These are phyloP conservation scores for Garrulus glandarius DNA, from an alignment of 2,797 vertebrate species.

Conservation along the genomic window DNA sequence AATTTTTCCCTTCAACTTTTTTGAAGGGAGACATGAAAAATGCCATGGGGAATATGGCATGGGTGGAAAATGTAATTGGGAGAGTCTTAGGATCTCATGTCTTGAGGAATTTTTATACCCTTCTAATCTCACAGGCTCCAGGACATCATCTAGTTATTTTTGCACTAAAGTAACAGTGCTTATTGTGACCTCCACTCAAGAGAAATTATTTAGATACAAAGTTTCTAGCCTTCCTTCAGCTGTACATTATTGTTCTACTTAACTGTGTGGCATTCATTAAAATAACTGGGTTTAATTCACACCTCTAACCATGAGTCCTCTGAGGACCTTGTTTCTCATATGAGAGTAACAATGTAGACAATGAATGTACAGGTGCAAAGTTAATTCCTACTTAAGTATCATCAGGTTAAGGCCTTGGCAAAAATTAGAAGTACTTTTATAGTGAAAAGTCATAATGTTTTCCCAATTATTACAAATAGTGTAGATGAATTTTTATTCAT, in stretches of 20 bases:
- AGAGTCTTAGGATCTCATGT: neutral
- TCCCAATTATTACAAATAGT: neutral
- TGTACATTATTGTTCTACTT: neutral
- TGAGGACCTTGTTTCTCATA: neutral
- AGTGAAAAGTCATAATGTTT: neutral
- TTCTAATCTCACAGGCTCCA: neutral
- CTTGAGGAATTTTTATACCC: neutral
- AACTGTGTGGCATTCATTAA: neutral
- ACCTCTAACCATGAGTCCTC: neutral
- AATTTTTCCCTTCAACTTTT: neutral
- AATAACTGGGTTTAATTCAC: neutral
- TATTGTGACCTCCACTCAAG: neutral
- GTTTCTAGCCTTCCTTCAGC: neutral
- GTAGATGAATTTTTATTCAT: neutral
- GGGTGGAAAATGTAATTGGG: neutral
- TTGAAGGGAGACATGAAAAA: neutral
- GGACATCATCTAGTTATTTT: neutral
- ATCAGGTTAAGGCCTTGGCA: neutral
- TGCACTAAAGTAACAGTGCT: neutral
- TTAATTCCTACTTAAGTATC: neutral
- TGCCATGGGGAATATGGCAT: neutral
- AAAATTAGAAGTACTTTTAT: neutral
- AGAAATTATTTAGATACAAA: neutral
- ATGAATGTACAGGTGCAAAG: fast-evolving
- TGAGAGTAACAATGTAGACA: neutral